Percentiles rank a stretch among this genome's conserved stretches.
phyloP scores from a whole-genome alignment of 2,113 vertebrate species.

The Sceloporus tristichus region DNA sequence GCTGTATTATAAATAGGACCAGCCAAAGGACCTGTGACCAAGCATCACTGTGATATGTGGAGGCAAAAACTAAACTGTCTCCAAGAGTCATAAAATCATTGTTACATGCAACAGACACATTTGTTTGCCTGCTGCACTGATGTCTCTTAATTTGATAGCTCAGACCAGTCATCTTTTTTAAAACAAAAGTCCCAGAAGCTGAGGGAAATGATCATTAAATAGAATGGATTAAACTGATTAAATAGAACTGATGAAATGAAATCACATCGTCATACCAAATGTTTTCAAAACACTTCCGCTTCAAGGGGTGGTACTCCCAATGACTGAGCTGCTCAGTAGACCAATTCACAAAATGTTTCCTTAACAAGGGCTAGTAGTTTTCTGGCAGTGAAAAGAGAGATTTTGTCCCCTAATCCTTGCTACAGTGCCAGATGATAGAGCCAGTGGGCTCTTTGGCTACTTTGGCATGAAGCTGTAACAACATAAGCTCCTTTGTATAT shows the following conservation, averaged over 20 bases:
- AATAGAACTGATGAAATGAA: neutral
- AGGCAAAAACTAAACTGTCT: neutral
- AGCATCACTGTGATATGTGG: no score
- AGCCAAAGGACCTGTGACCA: neutral
- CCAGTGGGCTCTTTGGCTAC: no score
- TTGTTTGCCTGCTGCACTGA: neutral
- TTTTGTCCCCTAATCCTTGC: no score
- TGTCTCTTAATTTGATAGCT: neutral
- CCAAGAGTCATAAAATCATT: neutral
- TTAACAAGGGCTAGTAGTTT: no score
- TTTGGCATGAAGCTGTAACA: no score
- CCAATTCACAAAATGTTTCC: no score
- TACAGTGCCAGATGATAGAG: no score
- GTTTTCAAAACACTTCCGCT: neutral
- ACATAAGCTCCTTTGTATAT: no score
- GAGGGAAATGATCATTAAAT: neutral
- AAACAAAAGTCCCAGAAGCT: neutral
- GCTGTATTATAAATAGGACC: neutral
- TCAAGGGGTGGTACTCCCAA: no score
- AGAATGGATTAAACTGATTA: neutral
- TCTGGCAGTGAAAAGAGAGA: no score
- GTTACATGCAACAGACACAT: neutral
- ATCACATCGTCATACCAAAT: neutral
- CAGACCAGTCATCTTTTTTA: no score
- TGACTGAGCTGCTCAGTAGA: no score